Percentiles rank a stretch among this genome's conserved stretches.
phyloP scores from a whole-genome alignment of 1,140 invertebrate genomes.

The Wiebesia pumilae region DNA sequence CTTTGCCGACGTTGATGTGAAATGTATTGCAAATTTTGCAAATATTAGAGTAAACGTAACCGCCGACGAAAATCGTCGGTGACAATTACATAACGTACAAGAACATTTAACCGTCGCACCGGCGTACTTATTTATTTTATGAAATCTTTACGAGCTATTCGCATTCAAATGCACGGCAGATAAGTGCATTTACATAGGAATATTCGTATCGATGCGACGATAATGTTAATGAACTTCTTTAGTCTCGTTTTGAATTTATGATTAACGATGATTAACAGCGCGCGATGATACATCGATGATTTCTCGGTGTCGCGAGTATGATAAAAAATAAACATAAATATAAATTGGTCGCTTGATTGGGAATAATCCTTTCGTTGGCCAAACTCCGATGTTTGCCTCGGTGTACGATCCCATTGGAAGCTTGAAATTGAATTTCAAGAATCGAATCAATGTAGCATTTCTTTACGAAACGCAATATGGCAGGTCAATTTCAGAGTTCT shows the following conservation, averaged over 20 bases:
- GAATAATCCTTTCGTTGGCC: not conserved
- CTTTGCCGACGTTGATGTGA: not conserved
- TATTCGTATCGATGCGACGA: too few species aligned
- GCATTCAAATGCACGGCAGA: too few species aligned
- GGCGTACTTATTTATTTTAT: too few species aligned
- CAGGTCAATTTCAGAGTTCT: conserved; percentile 32
- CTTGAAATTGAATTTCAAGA: conserved; percentile 37
- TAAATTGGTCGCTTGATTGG: not conserved
- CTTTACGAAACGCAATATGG: conserved; percentile 30
- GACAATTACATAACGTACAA: not conserved
- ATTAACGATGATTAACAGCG: not conserved
- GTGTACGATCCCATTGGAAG: not conserved
- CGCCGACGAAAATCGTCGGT: not conserved
- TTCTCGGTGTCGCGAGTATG: too few species aligned
- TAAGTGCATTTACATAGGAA: too few species aligned
- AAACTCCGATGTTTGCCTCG: not conserved
- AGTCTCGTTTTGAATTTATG: not conserved
- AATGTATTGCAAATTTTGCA: not conserved
- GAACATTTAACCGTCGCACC: too few species aligned
- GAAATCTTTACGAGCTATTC: too few species aligned
- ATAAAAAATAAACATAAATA: not conserved
- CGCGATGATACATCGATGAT: not conserved
- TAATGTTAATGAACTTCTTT: not conserved
- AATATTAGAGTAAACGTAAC: not conserved
- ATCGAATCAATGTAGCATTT: not conserved